Conservation (phyloP, 2,888 invertebrate species). For the Vandiemenella viatica region DNA sequence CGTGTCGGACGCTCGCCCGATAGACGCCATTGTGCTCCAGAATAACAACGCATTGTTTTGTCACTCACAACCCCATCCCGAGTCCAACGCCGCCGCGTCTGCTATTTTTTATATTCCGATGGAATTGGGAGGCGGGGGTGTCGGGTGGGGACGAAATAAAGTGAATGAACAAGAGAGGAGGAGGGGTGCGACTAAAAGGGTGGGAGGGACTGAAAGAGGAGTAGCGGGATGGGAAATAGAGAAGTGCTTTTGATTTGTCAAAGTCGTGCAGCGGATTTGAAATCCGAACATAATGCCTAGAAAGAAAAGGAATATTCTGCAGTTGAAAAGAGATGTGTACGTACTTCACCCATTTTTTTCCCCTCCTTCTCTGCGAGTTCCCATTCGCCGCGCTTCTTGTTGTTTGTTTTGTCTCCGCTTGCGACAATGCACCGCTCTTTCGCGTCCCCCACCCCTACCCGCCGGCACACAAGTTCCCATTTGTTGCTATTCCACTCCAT, state of each 20-base stretch:
- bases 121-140: conserved; percentile 7
- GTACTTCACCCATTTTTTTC: background rate
- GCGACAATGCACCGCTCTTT: background rate
- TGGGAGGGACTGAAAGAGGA: background rate
- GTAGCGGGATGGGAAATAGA: conserved; percentile 1
- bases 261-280: conserved; percentile 11
- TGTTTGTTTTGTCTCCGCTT: background rate
- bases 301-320: conserved; percentile 5
- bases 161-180: background rate
- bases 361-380: too few species aligned
- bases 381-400: background rate
- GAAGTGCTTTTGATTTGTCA: conserved; percentile 13
- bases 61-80: conserved; percentile 12
- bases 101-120: conserved; percentile 11
- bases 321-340: conserved; percentile 1
- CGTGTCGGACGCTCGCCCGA: conserved; percentile 1
- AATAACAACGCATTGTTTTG: conserved; percentile 13
- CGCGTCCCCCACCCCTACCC: background rate
- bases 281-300: conserved; percentile 9
- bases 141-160: background rate
- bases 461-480: background rate
- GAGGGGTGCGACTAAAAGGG: background rate
- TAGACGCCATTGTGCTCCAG: conserved; percentile 12
- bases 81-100: conserved; percentile 2
- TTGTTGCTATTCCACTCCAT: conserved; percentile 8